These are phyloP conservation scores for Lepilemur ruficaudatus DNA, from an alignment of 2,797 vertebrate genomes.

Conservation along the genomic window DNA sequence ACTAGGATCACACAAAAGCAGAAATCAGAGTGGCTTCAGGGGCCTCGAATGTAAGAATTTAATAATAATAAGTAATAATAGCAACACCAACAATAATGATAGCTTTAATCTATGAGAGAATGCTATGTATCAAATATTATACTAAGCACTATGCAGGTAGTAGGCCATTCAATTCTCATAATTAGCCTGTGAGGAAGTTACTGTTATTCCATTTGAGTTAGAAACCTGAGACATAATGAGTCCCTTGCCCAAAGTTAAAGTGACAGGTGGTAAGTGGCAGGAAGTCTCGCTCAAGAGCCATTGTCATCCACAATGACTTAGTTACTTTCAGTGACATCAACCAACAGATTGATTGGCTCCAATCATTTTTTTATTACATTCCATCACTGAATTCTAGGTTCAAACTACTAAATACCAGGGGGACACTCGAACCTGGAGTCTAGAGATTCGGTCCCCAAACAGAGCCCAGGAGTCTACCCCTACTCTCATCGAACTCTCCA, in stretches of 20 bases:
- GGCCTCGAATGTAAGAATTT: not conserved
- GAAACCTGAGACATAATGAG: not conserved
- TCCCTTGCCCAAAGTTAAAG: not conserved
- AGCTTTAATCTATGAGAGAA: not conserved
- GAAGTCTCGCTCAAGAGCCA: not conserved
- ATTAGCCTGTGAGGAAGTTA: not conserved
- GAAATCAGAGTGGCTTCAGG: not conserved
- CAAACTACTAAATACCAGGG: not conserved
- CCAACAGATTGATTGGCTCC: not conserved
- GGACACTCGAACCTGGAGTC: fast-evolving
- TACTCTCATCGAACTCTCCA: not conserved
- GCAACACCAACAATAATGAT: too few species aligned
- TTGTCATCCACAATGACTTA: not conserved
- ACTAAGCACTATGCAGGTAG: not conserved
- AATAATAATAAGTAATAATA: not conserved
- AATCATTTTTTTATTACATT: not conserved
- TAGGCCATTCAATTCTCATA: not conserved
- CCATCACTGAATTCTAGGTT: not conserved
- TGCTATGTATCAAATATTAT: not conserved
- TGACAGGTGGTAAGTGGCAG: not conserved
- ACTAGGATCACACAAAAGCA: not conserved
- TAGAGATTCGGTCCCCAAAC: not conserved
- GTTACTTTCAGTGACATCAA: not conserved
- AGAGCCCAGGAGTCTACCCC: fast-evolving
- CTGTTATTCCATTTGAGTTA: not conserved